phyloP scores from a whole-genome alignment of 2,113 vertebrate genomes.

The Typhlomys cinereus region DNA sequence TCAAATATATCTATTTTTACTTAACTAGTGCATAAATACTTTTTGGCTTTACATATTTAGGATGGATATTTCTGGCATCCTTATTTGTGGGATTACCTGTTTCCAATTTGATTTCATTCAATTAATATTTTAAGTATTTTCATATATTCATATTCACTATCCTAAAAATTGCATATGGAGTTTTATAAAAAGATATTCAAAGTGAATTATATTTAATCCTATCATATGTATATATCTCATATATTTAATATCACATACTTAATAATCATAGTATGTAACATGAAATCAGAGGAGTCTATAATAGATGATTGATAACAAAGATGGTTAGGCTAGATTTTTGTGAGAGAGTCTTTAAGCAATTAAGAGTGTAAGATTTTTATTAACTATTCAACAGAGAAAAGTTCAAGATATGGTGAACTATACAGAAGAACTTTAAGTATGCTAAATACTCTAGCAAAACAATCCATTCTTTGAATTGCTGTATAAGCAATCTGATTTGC shows the following conservation, averaged over 20 bases:
- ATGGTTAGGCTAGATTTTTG: neutral
- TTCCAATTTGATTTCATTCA: neutral
- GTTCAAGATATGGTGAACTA: neutral
- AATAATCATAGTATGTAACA: neutral
- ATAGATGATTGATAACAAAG: neutral
- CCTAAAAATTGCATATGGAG: neutral
- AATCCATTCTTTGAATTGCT: neutral
- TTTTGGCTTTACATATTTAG: neutral
- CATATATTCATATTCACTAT: neutral
- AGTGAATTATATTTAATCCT: neutral
- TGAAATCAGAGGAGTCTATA: neutral
- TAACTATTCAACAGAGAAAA: neutral
- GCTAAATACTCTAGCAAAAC: neutral
- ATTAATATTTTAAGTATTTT: neutral
- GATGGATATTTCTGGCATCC: neutral
- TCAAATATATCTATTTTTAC: neutral
- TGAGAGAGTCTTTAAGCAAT: neutral
- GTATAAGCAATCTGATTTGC: neutral
- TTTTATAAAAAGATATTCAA: neutral
- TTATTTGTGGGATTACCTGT: neutral
- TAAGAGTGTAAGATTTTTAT: neutral
- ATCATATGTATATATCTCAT: neutral
- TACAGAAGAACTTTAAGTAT: neutral
- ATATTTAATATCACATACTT: neutral
- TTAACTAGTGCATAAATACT: neutral